Base-by-base conservation (phyloP, 2,888 invertebrate species). In the Monopis laevigella region DNA sequence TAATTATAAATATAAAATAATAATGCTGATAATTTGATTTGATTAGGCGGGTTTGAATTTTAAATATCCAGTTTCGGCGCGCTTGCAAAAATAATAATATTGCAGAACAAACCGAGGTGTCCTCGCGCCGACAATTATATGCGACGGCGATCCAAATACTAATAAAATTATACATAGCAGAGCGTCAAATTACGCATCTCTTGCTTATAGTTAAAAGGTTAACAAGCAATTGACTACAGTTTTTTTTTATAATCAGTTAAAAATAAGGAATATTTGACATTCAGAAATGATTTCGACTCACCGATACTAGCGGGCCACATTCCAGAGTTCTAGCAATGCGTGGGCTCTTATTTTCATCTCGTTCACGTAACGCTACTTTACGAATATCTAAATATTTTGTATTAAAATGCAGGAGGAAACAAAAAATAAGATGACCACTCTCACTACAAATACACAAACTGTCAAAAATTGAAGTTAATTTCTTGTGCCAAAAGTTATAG, bases 151-250 rank as follows among this genome's bases (percentile, higher is more conserved):
- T 21, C n/a, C 11, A 24, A 69, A 62, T 65, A 63, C 73, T 80
- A 78, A 80, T 78, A 78, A 77, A 78, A 80, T 80, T 80, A 80
- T 73, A 75, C 70, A 72, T 67, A 64, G 64, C 66, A 65, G 59
- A 77, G 78, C 75, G 77, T 80, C 78, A 74, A 75, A 80, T 80
- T 80, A 80, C 80, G 74, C 72, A 66, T 66, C 68, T 77, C 72
- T 70, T 71, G 77, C 74, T 75, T 75, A 75, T 73, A 80, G 80
- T 81, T 81, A 81, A 81, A 81, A 81, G 81, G 81, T 81, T 81
- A 81, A 81, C 78, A 80, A 65, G 58, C 81, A 81, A 81, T 81
- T 81, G 81, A 81, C 78, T 74, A 77, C 70, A 65, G 73, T 72
- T 74, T 75, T 75, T 71, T 75, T 71, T n/a, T n/a, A n/a, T 74